These are phyloP conservation scores for Anser cygnoides DNA, from an alignment of 2,113 vertebrate species.

Conservation along the genomic window DNA sequence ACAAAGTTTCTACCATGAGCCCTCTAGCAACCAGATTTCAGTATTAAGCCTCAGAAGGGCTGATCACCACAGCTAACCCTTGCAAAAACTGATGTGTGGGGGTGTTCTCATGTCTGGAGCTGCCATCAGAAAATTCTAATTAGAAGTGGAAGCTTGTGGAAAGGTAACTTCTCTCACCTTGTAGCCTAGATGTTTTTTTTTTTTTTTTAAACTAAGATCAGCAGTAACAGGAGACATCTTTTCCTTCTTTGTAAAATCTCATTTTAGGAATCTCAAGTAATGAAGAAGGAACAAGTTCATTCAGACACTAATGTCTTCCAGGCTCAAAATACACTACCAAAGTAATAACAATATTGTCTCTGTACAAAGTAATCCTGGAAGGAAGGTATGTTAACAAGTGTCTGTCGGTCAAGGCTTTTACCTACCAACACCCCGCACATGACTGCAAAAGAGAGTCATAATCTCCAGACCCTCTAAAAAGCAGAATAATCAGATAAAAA, in stretches of 20 bases:
- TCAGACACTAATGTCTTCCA: neutral
- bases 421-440: neutral
- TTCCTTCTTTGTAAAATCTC: neutral
- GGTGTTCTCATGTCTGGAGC: neutral
- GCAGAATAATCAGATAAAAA: neutral
- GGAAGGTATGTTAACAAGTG: neutral
- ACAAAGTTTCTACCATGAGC: neutral
- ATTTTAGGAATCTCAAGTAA: constrained; percentile 11
- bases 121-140: neutral
- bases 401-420: neutral
- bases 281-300: neutral
- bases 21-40: neutral
- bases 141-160: neutral
- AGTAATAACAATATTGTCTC: neutral
- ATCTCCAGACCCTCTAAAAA: neutral
- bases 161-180: neutral
- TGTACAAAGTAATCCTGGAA: neutral
- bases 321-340: neutral
- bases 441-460: neutral
- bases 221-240: neutral
- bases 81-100: neutral
- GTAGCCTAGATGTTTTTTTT: neutral
- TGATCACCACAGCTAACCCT: neutral
- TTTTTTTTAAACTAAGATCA: neutral
- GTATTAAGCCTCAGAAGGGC: neutral